A percentile compares a stretch with the other conserved stretches of the same genome.
phyloP scores from a whole-genome alignment of 2,797 vertebrate species.

The Luscinia megarhynchos region DNA sequence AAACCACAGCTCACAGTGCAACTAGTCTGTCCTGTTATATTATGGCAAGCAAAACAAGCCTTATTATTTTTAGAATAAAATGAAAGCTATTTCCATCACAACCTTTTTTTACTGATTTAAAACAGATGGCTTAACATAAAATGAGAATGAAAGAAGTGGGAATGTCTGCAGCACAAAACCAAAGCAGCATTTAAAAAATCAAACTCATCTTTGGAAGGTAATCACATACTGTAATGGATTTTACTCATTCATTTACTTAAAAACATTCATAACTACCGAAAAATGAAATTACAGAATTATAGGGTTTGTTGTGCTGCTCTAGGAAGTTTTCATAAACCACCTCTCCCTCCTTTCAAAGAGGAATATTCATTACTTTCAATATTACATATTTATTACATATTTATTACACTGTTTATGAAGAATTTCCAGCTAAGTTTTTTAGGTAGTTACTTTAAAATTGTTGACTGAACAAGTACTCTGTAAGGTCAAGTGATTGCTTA shows the following conservation, averaged over 20 bases:
- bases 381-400: background rate
- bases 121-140: background rate
- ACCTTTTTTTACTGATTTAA: background rate
- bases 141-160: background rate
- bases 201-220: background rate
- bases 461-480: background rate
- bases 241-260: background rate
- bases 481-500: background rate
- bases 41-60: background rate
- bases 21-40: background rate
- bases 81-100: background rate
- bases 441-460: background rate
- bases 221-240: background rate
- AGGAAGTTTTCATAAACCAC: background rate
- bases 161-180: background rate
- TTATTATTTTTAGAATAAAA: background rate
- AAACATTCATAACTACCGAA: background rate
- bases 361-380: background rate
- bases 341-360: background rate
- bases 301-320: background rate
- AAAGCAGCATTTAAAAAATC: background rate
- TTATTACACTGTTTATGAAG: background rate
- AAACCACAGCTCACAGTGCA: background rate
- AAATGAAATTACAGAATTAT: background rate
- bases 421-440: background rate